Percentiles rank a stretch among this genome's conserved stretches.
Conservation (phyloP, 2,797 vertebrate species). For the Acanthurus tractus region DNA sequence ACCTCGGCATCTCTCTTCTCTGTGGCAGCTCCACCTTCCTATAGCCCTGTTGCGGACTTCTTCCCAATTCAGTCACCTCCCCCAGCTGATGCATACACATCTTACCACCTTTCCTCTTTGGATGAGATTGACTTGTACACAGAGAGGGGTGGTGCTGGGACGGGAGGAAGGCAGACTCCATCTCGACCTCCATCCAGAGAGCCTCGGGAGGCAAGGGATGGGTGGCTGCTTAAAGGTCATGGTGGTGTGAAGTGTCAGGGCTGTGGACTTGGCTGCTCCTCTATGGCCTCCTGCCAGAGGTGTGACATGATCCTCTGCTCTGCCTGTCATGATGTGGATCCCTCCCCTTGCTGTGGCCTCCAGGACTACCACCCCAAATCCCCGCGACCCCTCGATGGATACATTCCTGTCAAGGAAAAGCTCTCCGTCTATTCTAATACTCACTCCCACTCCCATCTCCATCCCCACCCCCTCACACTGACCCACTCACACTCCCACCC, state of each 20-base stretch:
- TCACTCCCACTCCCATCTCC: constrained; percentile 80
- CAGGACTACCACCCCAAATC: constrained; percentile 86
- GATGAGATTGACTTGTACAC: constrained; percentile 97
- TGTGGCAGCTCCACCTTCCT: constrained; percentile 88
- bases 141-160: constrained; percentile 82
- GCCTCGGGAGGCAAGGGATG: constrained; percentile 82
- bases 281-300: constrained; percentile 89
- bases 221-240: constrained; percentile 84
- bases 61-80: constrained; percentile 89
- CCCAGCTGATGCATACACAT: constrained; percentile 83
- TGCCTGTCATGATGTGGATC: constrained; percentile 85
- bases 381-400: constrained; percentile 85
- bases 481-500: constrained; percentile 83
- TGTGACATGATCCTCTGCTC: constrained; percentile 91
- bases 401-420: constrained; percentile 88
- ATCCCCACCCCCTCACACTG: constrained; percentile 81
- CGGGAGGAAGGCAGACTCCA: constrained; percentile 82
- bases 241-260: constrained; percentile 89
- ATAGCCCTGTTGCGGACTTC: constrained; percentile 90
- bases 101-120: constrained; percentile 88
- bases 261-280: constrained; percentile 89
- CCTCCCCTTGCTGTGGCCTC: constrained; percentile 86
- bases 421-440: constrained; percentile 86
- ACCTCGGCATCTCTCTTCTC: constrained; percentile 90
- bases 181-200: constrained; percentile 85